These are phyloP conservation scores for Augochlorella aurata DNA, from an alignment of 2,888 invertebrate genomes.

Conservation along the genomic window DNA sequence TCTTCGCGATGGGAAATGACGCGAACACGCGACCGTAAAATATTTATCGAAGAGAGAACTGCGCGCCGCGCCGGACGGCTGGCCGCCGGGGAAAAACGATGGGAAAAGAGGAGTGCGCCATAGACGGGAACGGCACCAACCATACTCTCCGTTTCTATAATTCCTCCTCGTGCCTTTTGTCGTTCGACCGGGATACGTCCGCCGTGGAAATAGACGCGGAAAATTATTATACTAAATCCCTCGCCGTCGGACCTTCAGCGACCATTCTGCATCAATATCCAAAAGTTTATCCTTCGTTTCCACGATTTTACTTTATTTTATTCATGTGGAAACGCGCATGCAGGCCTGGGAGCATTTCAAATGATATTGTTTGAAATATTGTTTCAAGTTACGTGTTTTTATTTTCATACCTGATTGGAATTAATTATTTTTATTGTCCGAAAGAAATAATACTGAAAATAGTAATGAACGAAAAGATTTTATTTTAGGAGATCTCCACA, in stretches of 20 bases:
- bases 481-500: too few relatives aligned
- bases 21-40: conserved; percentile 53
- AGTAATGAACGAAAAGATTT: too few relatives aligned
- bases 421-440: too few relatives aligned
- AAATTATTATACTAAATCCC: not conserved
- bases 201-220: conserved; percentile 1
- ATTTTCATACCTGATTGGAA: too few relatives aligned
- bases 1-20: conserved; percentile 42
- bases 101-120: not conserved
- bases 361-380: too few relatives aligned
- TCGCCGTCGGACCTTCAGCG: not conserved
- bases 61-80: not conserved
- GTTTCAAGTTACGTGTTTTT: too few relatives aligned
- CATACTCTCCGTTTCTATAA: not conserved
- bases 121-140: not conserved
- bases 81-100: not conserved
- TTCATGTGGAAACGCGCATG: too few relatives aligned
- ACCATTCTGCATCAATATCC: not conserved
- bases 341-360: too few relatives aligned
- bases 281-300: too few relatives aligned
- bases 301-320: too few relatives aligned
- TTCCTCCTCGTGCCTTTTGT: not conserved
- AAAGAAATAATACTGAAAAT: too few relatives aligned
- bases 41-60: conserved; percentile 38
- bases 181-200: not conserved